These are phyloP conservation scores for Sarcophaga rosellei DNA, from an alignment of 2,888 invertebrate genomes.

Conservation along the genomic window DNA sequence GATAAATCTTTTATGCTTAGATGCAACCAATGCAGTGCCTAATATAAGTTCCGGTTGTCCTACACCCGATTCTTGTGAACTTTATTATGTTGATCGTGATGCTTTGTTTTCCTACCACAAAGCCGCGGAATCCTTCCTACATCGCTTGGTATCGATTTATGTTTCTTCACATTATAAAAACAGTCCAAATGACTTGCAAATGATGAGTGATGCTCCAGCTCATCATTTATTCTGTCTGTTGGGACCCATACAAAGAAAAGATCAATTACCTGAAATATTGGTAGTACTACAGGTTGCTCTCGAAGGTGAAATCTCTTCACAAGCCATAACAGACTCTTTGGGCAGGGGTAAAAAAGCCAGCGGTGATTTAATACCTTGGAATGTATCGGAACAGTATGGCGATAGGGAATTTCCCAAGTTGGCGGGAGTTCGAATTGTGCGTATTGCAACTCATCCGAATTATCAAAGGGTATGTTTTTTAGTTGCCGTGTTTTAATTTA, in stretches of 20 bases:
- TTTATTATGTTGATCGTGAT: constrained; percentile 94
- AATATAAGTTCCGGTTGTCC: constrained; percentile 90
- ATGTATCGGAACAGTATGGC: constrained; percentile 96
- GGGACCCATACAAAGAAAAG: constrained; percentile 89
- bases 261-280: constrained; percentile 94
- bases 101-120: constrained; percentile 98
- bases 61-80: constrained; percentile 92
- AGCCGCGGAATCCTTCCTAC: constrained; percentile 95
- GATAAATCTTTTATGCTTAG: constrained; percentile 93
- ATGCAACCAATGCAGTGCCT: constrained; percentile 86
- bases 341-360: constrained; percentile 94
- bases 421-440: constrained; percentile 94
- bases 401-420: constrained; percentile 96
- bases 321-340: constrained; percentile 89
- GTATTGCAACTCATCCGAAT: constrained; percentile 99
- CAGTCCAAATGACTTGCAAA: constrained; percentile 98
- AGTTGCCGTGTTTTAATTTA: neutral
- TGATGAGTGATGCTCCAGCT: constrained; percentile 99
- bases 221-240: constrained; percentile 98
- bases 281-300: constrained; percentile 93
- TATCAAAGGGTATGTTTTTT: constrained; percentile 89
- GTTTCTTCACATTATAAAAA: constrained; percentile 99
- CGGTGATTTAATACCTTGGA: constrained; percentile 99
- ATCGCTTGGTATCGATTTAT: constrained; percentile 94
- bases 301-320: constrained; percentile 87